Evolutionary conservation across 2,888 invertebrate species (phyloP).

Genomic region (Polyommatus icarus): DNA sequence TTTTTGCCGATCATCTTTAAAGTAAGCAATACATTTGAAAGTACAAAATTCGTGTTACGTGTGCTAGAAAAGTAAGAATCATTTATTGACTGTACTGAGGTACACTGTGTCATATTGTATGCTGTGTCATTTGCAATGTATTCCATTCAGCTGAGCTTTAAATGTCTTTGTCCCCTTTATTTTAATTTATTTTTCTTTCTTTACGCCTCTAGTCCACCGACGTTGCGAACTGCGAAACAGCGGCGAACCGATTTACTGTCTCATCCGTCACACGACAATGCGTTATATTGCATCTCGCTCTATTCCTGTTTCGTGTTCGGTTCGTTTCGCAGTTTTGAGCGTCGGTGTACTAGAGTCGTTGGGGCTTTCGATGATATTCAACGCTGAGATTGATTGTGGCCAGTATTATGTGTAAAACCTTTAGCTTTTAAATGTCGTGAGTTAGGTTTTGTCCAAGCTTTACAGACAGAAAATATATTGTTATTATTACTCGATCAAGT

Average conservation of each 20-base stretch:
- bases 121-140: neutral
- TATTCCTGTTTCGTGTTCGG: too few relatives aligned
- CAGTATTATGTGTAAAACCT: neutral
- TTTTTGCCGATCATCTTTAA: neutral
- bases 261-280: too few relatives aligned
- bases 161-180: neutral
- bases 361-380: neutral
- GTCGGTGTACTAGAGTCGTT: too few relatives aligned
- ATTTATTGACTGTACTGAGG: neutral
- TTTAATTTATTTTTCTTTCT: neutral
- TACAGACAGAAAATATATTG: neutral
- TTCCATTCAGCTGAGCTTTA: constrained; percentile 2
- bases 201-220: too few relatives aligned
- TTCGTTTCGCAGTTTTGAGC: too few relatives aligned
- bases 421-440: neutral
- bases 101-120: neutral
- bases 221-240: too few relatives aligned
- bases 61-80: neutral
- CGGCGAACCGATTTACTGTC: too few relatives aligned
- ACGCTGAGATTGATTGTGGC: neutral
- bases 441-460: neutral
- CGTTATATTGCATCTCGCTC: too few relatives aligned
- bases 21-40: constrained; percentile 20
- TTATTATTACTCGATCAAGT: constrained; percentile 40
- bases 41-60: constrained; percentile 4